A percentile compares a stretch with the other conserved stretches of the same genome.
These are phyloP conservation scores for Actias luna DNA, from an alignment of 2,888 invertebrate species.

Conservation along the genomic window DNA sequence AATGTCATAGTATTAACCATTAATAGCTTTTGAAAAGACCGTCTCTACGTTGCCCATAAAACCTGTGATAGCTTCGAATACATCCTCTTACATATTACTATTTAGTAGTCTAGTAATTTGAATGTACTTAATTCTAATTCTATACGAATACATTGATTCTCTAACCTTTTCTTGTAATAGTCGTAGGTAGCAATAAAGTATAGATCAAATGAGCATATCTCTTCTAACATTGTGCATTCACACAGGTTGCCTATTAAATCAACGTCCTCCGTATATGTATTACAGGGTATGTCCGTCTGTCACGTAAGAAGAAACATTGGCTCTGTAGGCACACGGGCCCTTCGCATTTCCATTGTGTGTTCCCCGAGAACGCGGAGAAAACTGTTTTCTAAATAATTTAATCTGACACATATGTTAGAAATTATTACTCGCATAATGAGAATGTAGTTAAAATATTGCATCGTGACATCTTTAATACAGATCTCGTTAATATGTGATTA, in stretches of 20 bases:
- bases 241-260: constrained; percentile 60
- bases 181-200: constrained; percentile 31
- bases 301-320: constrained; percentile 46
- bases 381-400: constrained; percentile 6
- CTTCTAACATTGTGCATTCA: constrained; percentile 49
- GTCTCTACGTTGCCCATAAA: not conserved
- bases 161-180: constrained; percentile 9
- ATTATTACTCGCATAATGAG: not conserved
- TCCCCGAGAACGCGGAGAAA: constrained; percentile 1
- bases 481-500: not conserved
- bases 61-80: not conserved
- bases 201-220: constrained; percentile 53
- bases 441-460: not conserved
- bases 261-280: constrained; percentile 66
- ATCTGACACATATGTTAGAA: not conserved
- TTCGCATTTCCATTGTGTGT: constrained; percentile 1
- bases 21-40: not conserved
- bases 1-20: not conserved
- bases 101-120: not conserved
- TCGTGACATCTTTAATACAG: too few relatives aligned
- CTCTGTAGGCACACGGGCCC: constrained; percentile 12
- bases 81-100: not conserved
- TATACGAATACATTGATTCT: not conserved
- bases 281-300: constrained; percentile 49
- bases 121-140: not conserved